Evolutionary conservation across 1,140 invertebrate genomes (phyloP).

Genomic region (Heliconius eleuchia): DNA sequence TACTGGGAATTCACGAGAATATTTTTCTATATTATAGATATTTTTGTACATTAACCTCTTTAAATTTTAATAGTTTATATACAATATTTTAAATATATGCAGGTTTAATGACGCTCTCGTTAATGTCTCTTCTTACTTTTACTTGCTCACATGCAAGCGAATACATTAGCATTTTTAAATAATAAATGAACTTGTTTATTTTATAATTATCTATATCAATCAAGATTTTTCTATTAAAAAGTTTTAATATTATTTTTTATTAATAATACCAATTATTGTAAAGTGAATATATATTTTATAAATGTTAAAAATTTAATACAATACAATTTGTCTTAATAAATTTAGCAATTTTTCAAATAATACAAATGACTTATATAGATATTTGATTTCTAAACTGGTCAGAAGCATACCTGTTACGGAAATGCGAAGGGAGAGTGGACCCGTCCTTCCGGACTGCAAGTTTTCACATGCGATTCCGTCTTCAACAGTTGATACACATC

Average conservation of each 20-base stretch:
- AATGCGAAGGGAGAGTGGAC: conserved; percentile 57
- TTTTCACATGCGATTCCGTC: conserved; percentile 63
- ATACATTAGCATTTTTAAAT: conserved; percentile 21
- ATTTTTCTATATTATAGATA: neutral
- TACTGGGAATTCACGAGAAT: neutral
- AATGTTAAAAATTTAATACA: too few species aligned
- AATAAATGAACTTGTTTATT: neutral
- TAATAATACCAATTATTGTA: neutral
- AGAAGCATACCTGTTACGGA: conserved; percentile 60
- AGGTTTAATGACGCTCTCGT: neutral
- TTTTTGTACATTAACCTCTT: neutral
- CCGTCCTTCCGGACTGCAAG: conserved; percentile 60
- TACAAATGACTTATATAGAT: neutral
- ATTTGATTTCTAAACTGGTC: conserved; percentile 34
- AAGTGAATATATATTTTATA: neutral
- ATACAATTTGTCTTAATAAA: too few species aligned
- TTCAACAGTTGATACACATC: conserved; percentile 26
- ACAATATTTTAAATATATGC: neutral
- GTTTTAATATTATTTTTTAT: too few species aligned
- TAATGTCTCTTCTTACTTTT: conserved; percentile 26
- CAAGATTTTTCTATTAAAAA: neutral
- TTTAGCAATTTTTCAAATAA: neutral
- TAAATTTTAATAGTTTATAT: neutral
- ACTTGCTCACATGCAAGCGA: conserved; percentile 25
- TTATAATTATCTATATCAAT: neutral